phyloP scores from a whole-genome alignment of 2,888 invertebrate species.

The Pyralis farinalis region DNA sequence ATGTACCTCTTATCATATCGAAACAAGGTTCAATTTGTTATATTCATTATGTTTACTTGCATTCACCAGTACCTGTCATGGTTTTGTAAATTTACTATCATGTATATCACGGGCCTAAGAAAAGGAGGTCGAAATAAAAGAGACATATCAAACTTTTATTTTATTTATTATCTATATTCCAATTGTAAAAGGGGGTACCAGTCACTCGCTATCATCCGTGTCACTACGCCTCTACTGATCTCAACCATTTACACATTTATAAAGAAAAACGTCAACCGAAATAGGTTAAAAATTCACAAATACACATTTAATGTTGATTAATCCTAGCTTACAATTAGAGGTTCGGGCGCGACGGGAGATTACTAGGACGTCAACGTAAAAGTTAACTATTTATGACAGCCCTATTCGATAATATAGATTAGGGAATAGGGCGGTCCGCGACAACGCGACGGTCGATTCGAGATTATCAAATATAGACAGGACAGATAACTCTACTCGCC shows the following conservation, averaged over 20 bases:
- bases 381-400: constrained; percentile 22
- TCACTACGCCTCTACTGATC: constrained; percentile 71
- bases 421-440: constrained; percentile 16
- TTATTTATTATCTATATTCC: constrained; percentile 76
- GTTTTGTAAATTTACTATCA: no score
- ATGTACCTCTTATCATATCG: no score
- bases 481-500: constrained; percentile 32
- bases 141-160: constrained; percentile 69
- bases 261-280: constrained; percentile 78
- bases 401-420: constrained; percentile 22
- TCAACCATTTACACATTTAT: constrained; percentile 75
- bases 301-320: constrained; percentile 79
- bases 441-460: constrained; percentile 29
- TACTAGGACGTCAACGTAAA: constrained; percentile 15
- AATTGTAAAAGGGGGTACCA: constrained; percentile 79
- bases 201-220: constrained; percentile 72
- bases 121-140: constrained; percentile 43
- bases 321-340: constrained; percentile 60
- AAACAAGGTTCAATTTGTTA: no score
- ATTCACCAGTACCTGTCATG: no score
- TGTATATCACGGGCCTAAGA: constrained; percentile 48
- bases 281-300: constrained; percentile 76
- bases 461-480: constrained; percentile 38
- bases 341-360: constrained; percentile 50
- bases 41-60: no score